Conservation (phyloP, 2,797 vertebrate species). For the Clangula hyemalis region DNA sequence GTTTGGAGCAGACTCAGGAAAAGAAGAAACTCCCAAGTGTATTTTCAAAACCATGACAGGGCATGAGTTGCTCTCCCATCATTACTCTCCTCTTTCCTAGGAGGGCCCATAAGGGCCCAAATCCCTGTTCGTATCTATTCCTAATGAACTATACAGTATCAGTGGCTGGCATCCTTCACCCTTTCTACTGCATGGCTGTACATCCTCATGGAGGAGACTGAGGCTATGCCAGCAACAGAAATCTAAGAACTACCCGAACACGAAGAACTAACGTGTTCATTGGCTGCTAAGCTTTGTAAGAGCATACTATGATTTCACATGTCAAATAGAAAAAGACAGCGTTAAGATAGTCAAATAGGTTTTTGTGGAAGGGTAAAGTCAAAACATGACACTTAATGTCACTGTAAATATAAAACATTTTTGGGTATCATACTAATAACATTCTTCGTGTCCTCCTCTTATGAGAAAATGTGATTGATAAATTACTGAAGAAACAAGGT, state of each 20-base stretch:
- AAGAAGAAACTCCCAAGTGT: rapidly evolving
- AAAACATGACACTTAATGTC: background rate
- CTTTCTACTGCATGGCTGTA: background rate
- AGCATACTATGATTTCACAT: background rate
- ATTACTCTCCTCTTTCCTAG: background rate
- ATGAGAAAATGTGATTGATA: background rate
- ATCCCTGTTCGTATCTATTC: background rate
- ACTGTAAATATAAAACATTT: background rate
- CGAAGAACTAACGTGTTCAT: background rate
- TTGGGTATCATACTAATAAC: background rate
- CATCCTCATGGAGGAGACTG: background rate
- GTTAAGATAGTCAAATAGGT: background rate
- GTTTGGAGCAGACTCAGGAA: background rate
- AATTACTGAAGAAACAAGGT: background rate
- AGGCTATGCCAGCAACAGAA: background rate
- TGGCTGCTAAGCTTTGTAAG: background rate
- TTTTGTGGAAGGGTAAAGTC: background rate
- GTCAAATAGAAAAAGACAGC: background rate
- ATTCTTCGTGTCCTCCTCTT: background rate
- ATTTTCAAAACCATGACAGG: background rate
- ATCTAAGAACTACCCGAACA: background rate
- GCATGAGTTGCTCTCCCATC: background rate
- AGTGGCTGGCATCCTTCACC: background rate
- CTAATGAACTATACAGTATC: background rate
- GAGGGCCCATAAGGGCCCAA: background rate